phyloP scores from a whole-genome alignment of 2,797 vertebrate species.

The Pangasius larnaudii region DNA sequence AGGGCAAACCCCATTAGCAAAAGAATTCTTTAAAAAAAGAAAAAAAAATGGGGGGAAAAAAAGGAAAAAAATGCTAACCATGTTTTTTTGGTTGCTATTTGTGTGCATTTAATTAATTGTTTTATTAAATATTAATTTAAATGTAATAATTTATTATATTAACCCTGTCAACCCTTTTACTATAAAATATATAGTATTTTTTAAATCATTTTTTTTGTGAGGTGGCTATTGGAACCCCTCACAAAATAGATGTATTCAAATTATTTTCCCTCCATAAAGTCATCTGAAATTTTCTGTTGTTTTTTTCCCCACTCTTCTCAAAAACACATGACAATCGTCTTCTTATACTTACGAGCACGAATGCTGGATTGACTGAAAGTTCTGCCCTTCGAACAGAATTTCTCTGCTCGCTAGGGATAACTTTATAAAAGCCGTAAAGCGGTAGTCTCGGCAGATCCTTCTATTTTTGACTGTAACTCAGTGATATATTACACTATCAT shows the following conservation, averaged over 20 bases:
- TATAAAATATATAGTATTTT: neutral
- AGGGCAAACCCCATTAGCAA: neutral
- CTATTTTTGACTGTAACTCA: neutral
- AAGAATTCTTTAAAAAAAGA: neutral
- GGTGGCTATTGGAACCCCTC: neutral
- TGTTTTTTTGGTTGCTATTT: neutral
- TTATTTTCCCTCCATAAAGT: neutral
- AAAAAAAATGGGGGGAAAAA: neutral
- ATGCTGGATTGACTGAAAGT: neutral
- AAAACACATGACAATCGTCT: neutral
- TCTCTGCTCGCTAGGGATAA: neutral
- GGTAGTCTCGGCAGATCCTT: neutral
- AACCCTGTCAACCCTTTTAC: neutral
- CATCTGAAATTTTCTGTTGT: neutral
- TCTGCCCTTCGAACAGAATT: neutral
- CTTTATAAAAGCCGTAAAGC: constrained; percentile 6
- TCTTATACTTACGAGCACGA: neutral
- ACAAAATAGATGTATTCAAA: neutral
- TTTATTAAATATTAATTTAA: neutral
- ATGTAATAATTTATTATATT: neutral
- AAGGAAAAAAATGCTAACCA: neutral
- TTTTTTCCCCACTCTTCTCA: neutral
- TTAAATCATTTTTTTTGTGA: neutral
- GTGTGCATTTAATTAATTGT: neutral
- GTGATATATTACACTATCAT: neutral